Evolutionary conservation across 2,113 vertebrate genomes (phyloP).

Genomic region (Strigops habroptila): DNA sequence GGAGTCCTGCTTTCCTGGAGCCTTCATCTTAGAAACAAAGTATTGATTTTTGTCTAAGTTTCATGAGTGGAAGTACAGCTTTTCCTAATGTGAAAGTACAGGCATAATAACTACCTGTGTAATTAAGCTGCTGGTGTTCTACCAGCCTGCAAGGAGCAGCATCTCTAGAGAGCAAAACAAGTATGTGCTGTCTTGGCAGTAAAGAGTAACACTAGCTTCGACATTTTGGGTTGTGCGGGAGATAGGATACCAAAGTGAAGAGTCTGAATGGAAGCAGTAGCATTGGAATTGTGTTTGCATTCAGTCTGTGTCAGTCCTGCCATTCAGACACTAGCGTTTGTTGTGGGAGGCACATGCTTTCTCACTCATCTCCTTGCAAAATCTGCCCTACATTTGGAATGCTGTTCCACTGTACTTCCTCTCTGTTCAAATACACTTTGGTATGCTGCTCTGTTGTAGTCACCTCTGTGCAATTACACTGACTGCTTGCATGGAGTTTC

Average conservation of each 20-base stretch:
- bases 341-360: neutral
- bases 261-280: neutral
- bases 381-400: neutral
- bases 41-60: neutral
- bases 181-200: neutral
- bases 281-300: fast-evolving
- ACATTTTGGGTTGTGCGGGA: fast-evolving
- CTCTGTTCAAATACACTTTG: neutral
- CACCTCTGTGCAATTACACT: neutral
- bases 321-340: fast-evolving
- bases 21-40: neutral
- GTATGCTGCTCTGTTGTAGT: fast-evolving
- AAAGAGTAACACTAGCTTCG: neutral
- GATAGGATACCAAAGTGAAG: neutral
- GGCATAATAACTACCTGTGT: neutral
- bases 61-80: neutral
- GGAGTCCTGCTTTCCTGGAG: neutral
- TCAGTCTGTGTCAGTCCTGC: neutral
- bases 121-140: neutral
- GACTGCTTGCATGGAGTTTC: neutral
- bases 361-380: neutral
- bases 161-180: neutral
- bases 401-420: neutral
- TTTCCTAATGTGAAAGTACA: neutral
- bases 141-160: neutral